Evolutionary conservation across 1,140 invertebrate species (phyloP), one percentile per base, ranked within the genome.

Genomic region (Thalassaphorura encarpata): DNA sequence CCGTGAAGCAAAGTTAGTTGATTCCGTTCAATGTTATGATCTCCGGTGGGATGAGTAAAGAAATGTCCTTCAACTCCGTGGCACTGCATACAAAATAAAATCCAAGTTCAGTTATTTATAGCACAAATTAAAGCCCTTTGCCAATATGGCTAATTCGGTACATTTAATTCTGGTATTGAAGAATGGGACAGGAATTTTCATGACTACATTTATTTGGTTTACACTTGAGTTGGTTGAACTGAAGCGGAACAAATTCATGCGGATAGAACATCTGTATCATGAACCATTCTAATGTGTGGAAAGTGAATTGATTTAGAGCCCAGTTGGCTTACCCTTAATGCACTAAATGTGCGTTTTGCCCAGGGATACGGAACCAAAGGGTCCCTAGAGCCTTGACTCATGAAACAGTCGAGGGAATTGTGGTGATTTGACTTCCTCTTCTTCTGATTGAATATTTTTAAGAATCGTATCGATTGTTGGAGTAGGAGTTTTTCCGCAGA

Each of bases 11-110:
- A 66, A 41, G 68, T 33, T 11, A 81, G 52, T 61, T 80, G 75
- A 0, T 62, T 63, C 29, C 66, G 69, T 51, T 71, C 75, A 29
- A 81, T 61, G 60, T 78, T 77, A 60, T 82, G 80, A n/a, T 77
- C 60, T 1, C 73, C 69, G 60, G 75, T 73, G 15, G 68, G 63
- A 13, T 80, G 41, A 1, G 70, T 61, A 6, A 69, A 64, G 66
- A 80, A 80, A 56, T 75, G 69, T 1, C 69, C 75, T 24, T 71
- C 67, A 0, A 81, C 72, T 4, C 76, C 76, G 3, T 76, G 58
- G 13, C 72, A 67, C 27, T 68, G 3, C 80, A 61, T 13, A 43
- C 23, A 3, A 36, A 49, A 16, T 8, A 21, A 21, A 43, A 43
- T 8, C 6, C 18, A 8, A 18, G 6, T 11, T 43, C 11, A 18